These are phyloP conservation scores for Dinomys branickii DNA, from an alignment of 2,113 vertebrate genomes.

Conservation along the genomic window DNA sequence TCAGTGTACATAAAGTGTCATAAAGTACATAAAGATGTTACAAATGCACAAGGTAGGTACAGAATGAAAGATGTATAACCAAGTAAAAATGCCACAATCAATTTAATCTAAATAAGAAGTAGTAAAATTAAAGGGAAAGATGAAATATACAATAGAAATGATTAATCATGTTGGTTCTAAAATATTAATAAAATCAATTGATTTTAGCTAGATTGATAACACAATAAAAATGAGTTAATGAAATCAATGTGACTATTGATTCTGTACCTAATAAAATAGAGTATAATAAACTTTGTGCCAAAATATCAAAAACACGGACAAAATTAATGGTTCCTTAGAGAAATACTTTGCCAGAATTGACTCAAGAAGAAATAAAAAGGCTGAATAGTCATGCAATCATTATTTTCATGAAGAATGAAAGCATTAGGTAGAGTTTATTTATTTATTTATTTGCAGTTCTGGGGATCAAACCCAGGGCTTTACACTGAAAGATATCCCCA, in stretches of 20 bases:
- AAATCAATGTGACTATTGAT: not conserved
- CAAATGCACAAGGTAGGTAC: not conserved
- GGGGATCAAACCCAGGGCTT: not conserved
- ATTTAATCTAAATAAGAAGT: not conserved
- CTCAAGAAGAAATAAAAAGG: conserved; percentile 46
- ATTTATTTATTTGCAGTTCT: not conserved
- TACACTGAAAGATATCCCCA: not conserved
- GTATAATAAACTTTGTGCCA: not conserved
- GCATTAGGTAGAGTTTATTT: not conserved
- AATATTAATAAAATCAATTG: conserved; percentile 27
- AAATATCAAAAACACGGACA: conserved; percentile 6
- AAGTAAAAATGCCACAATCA: not conserved
- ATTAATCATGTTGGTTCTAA: conserved; percentile 30
- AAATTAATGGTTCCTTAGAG: not conserved
- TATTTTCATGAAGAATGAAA: not conserved
- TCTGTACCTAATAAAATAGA: not conserved
- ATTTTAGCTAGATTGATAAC: not conserved
- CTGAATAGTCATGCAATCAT: not conserved
- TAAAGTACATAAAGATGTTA: not conserved
- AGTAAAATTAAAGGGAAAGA: not conserved
- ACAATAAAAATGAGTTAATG: not conserved
- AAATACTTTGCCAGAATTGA: conserved; percentile 34
- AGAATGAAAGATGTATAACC: not conserved
- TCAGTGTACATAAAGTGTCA: not conserved
- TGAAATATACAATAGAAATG: conserved; percentile 3